Conservation (phyloP, 2,797 vertebrate species). For the Clarias laeviceps region DNA sequence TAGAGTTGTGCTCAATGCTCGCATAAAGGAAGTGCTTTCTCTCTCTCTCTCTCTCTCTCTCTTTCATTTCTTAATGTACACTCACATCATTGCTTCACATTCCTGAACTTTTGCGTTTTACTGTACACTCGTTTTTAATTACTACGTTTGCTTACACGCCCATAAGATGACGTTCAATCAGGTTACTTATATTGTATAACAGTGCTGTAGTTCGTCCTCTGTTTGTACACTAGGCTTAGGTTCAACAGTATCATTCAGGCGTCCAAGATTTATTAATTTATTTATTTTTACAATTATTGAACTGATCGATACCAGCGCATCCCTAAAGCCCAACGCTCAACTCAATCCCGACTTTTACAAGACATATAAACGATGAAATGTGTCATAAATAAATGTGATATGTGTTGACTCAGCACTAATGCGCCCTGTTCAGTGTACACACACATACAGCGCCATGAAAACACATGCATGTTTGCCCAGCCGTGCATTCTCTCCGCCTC, state of each 20-base stretch:
- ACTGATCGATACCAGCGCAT: background rate
- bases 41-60: background rate
- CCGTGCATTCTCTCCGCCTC: slow-evolving; percentile 18
- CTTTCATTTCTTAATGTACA: background rate
- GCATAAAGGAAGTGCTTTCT: background rate
- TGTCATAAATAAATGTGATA: background rate
- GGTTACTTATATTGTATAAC: background rate
- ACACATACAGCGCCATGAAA: background rate
- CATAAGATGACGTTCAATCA: background rate
- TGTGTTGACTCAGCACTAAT: background rate
- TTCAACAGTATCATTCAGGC: background rate
- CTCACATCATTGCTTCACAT: background rate
- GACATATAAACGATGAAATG: background rate
- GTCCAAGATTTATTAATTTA: background rate
- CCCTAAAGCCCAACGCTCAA: background rate
- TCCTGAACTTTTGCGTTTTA: background rate
- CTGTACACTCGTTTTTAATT: background rate
- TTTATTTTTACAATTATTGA: background rate
- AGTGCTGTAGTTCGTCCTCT: background rate
- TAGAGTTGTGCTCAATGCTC: background rate
- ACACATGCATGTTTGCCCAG: slow-evolving; percentile 21
- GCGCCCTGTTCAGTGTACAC: background rate
- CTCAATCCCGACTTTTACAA: background rate
- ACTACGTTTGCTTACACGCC: background rate
- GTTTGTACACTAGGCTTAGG: background rate